These are phyloP conservation scores for Rhabdomys pumilio DNA, from an alignment of 2,797 vertebrate species.

Conservation along the genomic window DNA sequence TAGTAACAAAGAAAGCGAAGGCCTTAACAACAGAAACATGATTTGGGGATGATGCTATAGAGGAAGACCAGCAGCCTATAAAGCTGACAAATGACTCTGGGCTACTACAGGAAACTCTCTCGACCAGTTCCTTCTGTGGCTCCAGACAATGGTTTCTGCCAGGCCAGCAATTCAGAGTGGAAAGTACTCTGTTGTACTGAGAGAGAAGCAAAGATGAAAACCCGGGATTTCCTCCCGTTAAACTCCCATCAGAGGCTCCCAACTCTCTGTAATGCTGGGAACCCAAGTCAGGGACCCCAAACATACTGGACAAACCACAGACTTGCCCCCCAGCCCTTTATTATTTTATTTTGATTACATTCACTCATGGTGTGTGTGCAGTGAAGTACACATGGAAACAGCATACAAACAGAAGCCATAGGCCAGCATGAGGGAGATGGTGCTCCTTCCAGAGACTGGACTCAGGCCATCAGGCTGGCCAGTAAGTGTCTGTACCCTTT, in stretches of 20 bases:
- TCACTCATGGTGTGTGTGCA: background rate
- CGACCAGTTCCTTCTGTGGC: background rate
- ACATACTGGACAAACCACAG: background rate
- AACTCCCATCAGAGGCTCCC: constrained; percentile 2
- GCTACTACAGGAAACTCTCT: background rate
- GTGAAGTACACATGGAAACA: background rate
- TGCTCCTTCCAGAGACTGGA: background rate
- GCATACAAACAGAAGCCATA: background rate
- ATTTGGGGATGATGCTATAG: background rate
- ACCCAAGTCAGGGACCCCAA: background rate
- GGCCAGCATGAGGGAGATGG: background rate
- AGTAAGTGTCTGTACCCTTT: background rate
- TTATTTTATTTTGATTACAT: background rate
- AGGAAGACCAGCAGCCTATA: background rate
- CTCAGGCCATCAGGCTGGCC: background rate
- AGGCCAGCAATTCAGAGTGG: background rate
- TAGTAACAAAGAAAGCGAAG: background rate
- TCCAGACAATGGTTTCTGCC: background rate
- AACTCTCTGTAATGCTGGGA: background rate
- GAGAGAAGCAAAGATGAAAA: constrained; percentile 2
- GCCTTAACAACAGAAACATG: constrained; percentile 10
- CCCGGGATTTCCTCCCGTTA: background rate
- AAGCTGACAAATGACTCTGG: background rate
- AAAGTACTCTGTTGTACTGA: background rate
- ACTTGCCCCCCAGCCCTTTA: too few relatives aligned